These are phyloP conservation scores for Clepsis dumicolana DNA, from an alignment of 2,888 invertebrate genomes.

Conservation along the genomic window DNA sequence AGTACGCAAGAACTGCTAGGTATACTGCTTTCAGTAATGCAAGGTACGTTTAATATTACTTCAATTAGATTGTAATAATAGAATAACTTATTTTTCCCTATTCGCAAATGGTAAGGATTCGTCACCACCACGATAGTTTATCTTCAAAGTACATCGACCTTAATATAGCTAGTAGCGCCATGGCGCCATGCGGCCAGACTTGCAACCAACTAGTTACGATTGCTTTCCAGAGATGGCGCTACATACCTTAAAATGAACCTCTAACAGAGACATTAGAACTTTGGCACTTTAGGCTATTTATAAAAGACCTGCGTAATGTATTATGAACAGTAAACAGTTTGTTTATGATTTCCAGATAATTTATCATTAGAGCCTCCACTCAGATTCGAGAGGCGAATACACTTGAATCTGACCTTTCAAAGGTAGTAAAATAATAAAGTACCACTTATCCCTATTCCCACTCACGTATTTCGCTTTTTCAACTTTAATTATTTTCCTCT, in stretches of 20 bases:
- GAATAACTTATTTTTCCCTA: neutral
- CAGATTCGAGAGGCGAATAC: slow-evolving; percentile 25
- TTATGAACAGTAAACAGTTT: neutral
- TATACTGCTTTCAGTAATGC: no score
- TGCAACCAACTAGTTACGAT: slow-evolving; percentile 24
- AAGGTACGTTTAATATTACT: neutral
- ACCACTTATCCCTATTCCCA: slow-evolving; percentile 39
- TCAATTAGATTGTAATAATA: no score
- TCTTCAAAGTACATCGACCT: slow-evolving; percentile 39
- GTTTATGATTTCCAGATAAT: slow-evolving; percentile 14
- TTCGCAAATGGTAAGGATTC: slow-evolving; percentile 25
- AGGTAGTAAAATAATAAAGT: slow-evolving; percentile 39
- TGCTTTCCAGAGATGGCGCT: slow-evolving; percentile 26
- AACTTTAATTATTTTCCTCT: slow-evolving; percentile 41
- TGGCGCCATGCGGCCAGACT: slow-evolving; percentile 6
- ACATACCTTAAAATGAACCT: slow-evolving; percentile 11
- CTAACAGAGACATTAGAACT: slow-evolving; percentile 45
- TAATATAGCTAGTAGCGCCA: slow-evolving; percentile 25
- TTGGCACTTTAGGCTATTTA: slow-evolving; percentile 45
- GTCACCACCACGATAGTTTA: slow-evolving; percentile 1
- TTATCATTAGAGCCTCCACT: slow-evolving; percentile 4
- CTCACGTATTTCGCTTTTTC: slow-evolving; percentile 35
- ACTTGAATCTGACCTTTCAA: slow-evolving; percentile 24
- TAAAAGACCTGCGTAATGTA: slow-evolving; percentile 17
- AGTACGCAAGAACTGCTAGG: neutral